phyloP scores from a whole-genome alignment of 1,140 invertebrate species.

The Sycobia sp. region DNA sequence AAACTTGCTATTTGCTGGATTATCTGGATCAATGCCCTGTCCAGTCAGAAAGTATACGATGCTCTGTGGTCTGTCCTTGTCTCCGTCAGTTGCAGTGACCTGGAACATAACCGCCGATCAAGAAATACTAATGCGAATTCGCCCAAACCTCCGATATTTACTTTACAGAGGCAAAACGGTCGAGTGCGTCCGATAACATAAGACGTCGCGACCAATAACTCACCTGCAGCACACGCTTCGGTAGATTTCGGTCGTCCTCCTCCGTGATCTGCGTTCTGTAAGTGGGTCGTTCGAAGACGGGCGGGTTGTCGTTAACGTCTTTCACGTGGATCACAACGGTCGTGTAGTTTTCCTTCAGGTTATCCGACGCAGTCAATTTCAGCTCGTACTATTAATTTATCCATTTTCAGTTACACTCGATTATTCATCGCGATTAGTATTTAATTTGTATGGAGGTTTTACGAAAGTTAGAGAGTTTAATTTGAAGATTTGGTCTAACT shows the following conservation, averaged over 20 bases:
- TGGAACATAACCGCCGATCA: conserved; percentile 61
- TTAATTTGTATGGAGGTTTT: not conserved
- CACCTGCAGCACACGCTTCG: conserved; percentile 92
- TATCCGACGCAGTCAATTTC: conserved; percentile 90
- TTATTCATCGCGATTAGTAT: not conserved
- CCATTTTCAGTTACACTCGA: not conserved
- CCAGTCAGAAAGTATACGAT: conserved; percentile 97
- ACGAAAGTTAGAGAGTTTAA: not conserved
- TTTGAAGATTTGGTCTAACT: not conserved
- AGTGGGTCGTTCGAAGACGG: conserved; percentile 89
- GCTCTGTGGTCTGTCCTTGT: conserved; percentile 90
- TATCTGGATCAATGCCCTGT: conserved; percentile 93
- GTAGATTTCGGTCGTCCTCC: conserved; percentile 91
- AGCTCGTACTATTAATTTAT: conserved; percentile 79
- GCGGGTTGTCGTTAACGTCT: conserved; percentile 90
- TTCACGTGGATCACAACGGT: conserved; percentile 95
- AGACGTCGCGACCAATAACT: not conserved
- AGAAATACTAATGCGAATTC: no score
- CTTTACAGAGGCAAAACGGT: not conserved
- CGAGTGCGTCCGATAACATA: no score
- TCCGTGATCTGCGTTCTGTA: conserved; percentile 95
- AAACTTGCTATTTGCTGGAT: conserved; percentile 94
- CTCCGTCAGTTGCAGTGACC: conserved; percentile 94
- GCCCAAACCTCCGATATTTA: no score
- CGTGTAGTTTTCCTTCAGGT: conserved; percentile 94